phyloP scores from a whole-genome alignment of 2,888 invertebrate species.

The Thyatira batis region DNA sequence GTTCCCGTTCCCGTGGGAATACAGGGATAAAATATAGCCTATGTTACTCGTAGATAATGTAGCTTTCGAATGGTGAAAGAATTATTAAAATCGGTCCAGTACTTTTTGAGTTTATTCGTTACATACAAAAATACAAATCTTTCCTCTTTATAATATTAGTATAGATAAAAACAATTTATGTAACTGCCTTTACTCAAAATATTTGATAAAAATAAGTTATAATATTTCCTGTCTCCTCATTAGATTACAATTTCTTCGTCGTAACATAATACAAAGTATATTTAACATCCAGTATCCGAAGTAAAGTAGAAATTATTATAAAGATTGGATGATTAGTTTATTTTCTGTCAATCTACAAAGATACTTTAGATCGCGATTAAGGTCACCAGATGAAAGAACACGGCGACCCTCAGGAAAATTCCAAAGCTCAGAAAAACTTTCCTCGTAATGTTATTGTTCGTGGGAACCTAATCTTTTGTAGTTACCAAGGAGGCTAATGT shows the following conservation, averaged over 20 bases:
- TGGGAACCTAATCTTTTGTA: no score
- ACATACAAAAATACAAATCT: no score
- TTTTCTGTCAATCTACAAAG: constrained; percentile 14
- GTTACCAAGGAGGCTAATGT: no score
- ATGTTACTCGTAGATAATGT: no score
- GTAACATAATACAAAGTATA: constrained; percentile 23
- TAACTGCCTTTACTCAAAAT: no score
- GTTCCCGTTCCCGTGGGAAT: no score
- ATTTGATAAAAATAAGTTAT: background rate
- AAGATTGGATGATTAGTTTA: constrained; percentile 32
- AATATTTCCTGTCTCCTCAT: background rate
- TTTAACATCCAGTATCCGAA: constrained; percentile 31
- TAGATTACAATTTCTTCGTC: constrained; percentile 20
- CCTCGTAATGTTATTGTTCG: background rate
- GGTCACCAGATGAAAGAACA: constrained; percentile 1
- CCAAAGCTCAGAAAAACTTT: background rate
- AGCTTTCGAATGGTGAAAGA: no score
- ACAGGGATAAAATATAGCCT: no score
- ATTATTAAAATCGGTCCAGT: no score
- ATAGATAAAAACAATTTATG: no score
- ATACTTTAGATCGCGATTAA: background rate
- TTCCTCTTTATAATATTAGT: no score
- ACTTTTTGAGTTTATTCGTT: no score
- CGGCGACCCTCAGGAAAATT: background rate
- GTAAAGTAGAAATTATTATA: constrained; percentile 35